Evolutionary conservation across 2,797 vertebrate genomes (phyloP).

Genomic region (Periophthalmus magnuspinnatus): DNA sequence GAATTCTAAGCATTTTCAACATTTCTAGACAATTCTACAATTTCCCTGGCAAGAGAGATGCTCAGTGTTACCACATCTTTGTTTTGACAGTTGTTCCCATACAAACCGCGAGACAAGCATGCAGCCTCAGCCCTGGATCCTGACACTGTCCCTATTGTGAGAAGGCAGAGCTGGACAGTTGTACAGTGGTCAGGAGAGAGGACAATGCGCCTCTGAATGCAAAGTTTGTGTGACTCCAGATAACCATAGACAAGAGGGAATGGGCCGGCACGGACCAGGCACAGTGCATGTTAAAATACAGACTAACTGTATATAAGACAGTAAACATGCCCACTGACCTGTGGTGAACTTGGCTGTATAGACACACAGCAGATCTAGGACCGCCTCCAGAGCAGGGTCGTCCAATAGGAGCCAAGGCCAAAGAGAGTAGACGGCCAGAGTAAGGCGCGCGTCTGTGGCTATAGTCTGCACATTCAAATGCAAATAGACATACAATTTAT

Average conservation of each 20-base stretch:
- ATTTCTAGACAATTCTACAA: constrained; percentile 11
- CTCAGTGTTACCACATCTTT: constrained; percentile 44
- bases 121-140: constrained; percentile 38
- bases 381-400: constrained; percentile 82
- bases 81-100: constrained; percentile 39
- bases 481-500: constrained; percentile 24
- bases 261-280: constrained; percentile 62
- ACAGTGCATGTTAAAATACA: constrained; percentile 55
- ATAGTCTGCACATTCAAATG: constrained; percentile 74
- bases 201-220: constrained; percentile 67
- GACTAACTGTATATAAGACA: constrained; percentile 14
- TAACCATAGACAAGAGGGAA: constrained; percentile 49
- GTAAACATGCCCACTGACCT: constrained; percentile 76
- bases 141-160: constrained; percentile 69
- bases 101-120: constrained; percentile 34
- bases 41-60: constrained; percentile 28
- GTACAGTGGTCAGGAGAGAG: constrained; percentile 49
- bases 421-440: constrained; percentile 79
- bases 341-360: constrained; percentile 86
- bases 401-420: constrained; percentile 94
- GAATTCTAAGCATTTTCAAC: constrained; percentile 7
- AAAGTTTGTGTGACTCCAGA: constrained; percentile 66
- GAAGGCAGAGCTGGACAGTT: constrained; percentile 52
- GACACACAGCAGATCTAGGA: constrained; percentile 90
- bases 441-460: constrained; percentile 82